Percentiles rank a stretch among this genome's conserved stretches.
Conservation (phyloP, 2,113 vertebrate genomes). For the Anoplopoma fimbria region DNA sequence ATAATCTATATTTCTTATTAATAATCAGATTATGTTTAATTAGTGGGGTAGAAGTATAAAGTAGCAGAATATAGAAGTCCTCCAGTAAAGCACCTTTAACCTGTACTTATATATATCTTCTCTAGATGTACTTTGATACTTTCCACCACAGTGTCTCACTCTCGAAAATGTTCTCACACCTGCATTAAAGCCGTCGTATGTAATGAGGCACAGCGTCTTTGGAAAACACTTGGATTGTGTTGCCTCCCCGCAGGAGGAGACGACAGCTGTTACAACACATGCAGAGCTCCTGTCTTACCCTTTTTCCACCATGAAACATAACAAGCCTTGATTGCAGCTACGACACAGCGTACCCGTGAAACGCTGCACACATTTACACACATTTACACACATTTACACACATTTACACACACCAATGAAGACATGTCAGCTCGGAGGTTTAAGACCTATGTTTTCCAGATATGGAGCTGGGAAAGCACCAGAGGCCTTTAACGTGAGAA, state of each 20-base stretch:
- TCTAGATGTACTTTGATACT: neutral
- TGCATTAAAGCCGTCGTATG: neutral
- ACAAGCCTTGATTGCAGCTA: neutral
- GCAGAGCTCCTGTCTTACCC: constrained; percentile 28
- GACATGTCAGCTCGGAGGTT: constrained; percentile 21
- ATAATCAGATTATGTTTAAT: neutral
- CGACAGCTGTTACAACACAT: constrained; percentile 66
- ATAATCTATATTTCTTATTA: neutral
- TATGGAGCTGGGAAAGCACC: constrained; percentile 21
- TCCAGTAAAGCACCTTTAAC: neutral
- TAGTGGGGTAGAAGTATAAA: neutral
- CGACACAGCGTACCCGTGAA: neutral
- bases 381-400: neutral
- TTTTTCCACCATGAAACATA: constrained; percentile 40
- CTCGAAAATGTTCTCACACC: neutral
- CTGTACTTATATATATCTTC: neutral
- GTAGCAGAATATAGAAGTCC: neutral
- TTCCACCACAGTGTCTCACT: no score
- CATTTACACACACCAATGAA: constrained; percentile 14
- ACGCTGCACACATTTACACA: neutral
- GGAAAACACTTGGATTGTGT: constrained; percentile 62
- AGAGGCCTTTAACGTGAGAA: neutral
- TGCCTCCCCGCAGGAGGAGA: constrained; percentile 33
- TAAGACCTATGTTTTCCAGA: constrained; percentile 30
- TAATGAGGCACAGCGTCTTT: neutral